These are phyloP conservation scores for Neolamprologus modestus DNA, from an alignment of 2,113 vertebrate species.

Conservation along the genomic window DNA sequence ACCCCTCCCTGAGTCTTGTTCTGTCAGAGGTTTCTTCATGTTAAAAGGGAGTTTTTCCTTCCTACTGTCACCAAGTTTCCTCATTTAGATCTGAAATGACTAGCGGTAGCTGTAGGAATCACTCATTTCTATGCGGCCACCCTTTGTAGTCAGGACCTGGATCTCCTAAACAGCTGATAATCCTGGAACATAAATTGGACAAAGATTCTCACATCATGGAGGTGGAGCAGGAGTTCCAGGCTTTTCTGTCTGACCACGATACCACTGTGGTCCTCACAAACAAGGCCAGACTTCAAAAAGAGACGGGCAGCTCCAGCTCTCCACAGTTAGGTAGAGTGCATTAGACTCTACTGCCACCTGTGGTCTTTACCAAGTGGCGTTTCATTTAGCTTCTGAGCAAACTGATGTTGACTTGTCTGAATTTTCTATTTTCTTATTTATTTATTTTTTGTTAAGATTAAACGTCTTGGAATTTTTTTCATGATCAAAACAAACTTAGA, in stretches of 20 bases:
- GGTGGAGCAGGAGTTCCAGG: background rate
- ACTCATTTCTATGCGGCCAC: background rate
- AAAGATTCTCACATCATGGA: background rate
- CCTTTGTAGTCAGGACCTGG: background rate
- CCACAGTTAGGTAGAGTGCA: background rate
- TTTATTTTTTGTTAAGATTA: background rate
- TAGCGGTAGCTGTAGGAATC: background rate
- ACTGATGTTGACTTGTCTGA: background rate
- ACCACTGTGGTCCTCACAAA: background rate
- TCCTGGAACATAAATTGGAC: background rate
- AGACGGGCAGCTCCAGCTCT: background rate
- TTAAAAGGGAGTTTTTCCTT: background rate
- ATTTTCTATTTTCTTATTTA: background rate
- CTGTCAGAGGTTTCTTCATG: background rate
- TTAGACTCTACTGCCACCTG: background rate
- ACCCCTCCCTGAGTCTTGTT: background rate
- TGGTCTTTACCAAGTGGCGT: background rate
- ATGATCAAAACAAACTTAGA: background rate
- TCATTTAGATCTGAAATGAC: background rate
- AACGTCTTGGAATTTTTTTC: background rate
- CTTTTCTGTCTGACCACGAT: background rate
- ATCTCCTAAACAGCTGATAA: background rate
- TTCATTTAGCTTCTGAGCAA: background rate
- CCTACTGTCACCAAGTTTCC: background rate
- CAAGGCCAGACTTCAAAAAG: background rate